Evolutionary conservation across 2,797 vertebrate species (phyloP).

Genomic region (Notoglanidium macrostoma): DNA sequence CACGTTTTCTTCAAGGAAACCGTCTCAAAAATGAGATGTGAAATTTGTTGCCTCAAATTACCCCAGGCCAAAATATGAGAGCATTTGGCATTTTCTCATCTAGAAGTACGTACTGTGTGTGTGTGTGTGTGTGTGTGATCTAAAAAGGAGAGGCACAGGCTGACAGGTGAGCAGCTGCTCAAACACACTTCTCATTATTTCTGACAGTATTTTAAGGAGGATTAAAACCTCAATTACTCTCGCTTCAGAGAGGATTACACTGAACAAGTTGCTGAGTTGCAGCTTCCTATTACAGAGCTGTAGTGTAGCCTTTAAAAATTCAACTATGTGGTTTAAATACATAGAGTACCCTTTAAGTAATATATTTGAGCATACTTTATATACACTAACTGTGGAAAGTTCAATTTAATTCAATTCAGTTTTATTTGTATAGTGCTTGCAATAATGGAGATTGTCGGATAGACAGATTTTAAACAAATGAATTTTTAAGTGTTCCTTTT

Average conservation of each 20-base stretch:
- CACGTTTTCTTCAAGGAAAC: slow-evolving; percentile 57
- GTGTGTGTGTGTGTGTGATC: neutral
- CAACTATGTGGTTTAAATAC: no score
- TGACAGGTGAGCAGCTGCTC: slow-evolving; percentile 29
- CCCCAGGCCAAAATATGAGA: slow-evolving; percentile 36
- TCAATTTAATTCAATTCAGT: no score
- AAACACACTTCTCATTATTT: slow-evolving; percentile 20
- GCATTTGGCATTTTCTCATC: slow-evolving; percentile 35
- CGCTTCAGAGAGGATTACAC: neutral
- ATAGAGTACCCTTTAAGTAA: neutral
- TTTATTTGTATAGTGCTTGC: no score
- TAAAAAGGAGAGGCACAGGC: slow-evolving; percentile 28
- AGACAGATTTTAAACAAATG: no score
- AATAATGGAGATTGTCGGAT: no score
- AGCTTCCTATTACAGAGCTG: neutral
- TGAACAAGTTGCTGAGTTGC: neutral
- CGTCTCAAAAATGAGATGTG: slow-evolving; percentile 56
- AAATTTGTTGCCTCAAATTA: slow-evolving; percentile 55
- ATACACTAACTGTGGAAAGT: neutral
- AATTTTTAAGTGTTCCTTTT: no score
- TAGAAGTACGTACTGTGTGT: slow-evolving; percentile 18
- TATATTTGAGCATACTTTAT: neutral
- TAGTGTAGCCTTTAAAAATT: neutral
- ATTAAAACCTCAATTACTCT: slow-evolving; percentile 15
- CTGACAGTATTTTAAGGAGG: slow-evolving; percentile 27